Evolutionary conservation across 2,797 vertebrate genomes (phyloP).

Genomic region (Pantherophis vulpinus): DNA sequence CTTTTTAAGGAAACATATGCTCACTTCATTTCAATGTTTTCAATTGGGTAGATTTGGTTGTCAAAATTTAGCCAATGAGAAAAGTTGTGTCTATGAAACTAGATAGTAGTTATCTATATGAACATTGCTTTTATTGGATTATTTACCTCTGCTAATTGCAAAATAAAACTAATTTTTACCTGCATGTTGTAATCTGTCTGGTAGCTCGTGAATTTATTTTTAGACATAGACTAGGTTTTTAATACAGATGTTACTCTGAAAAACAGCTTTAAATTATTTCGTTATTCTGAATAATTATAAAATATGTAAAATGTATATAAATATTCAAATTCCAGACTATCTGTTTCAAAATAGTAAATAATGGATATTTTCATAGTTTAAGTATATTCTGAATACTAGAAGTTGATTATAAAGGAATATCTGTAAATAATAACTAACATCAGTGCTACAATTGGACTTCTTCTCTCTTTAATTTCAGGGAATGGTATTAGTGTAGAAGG

Average conservation of each 20-base stretch:
- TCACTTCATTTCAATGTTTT: not conserved
- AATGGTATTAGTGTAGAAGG: constrained; percentile 88
- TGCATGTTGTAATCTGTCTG: not conserved
- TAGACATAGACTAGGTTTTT: not conserved
- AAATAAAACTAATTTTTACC: constrained; percentile 5
- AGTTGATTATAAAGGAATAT: not conserved
- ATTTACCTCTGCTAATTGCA: not conserved
- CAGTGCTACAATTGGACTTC: not conserved
- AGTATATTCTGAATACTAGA: not conserved
- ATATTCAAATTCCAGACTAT: not conserved
- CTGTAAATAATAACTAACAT: constrained; percentile 2
- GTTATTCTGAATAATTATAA: not conserved
- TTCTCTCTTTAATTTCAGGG: constrained; percentile 73
- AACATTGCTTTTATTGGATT: not conserved
- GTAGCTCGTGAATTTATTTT: not conserved
- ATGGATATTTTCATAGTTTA: not conserved
- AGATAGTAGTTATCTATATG: not conserved
- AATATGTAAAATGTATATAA: not conserved
- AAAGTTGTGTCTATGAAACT: not conserved
- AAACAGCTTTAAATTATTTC: not conserved
- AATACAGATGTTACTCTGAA: not conserved
- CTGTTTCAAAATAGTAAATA: constrained; percentile 3
- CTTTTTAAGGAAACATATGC: not conserved
- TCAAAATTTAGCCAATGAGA: not conserved
- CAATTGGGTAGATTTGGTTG: not conserved